Evolutionary conservation across 2,113 vertebrate species (phyloP).

Genomic region (Hydrochoerus hydrochaeris): DNA sequence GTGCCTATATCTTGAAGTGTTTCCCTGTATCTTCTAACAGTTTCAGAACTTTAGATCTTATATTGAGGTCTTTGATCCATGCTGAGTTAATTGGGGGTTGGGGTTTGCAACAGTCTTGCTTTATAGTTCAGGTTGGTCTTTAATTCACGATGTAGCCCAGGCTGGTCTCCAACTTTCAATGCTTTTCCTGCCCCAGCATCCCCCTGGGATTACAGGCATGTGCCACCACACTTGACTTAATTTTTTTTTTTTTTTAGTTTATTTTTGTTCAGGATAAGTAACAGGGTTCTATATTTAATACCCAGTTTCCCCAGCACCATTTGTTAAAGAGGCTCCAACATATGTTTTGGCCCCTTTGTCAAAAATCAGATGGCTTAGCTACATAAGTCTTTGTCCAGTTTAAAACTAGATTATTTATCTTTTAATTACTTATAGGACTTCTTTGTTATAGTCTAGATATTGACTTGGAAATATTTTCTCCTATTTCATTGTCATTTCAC

Average conservation of each 20-base stretch:
- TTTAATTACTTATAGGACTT: not conserved
- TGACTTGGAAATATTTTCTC: constrained; percentile 8
- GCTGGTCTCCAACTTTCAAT: not conserved
- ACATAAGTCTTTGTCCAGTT: not conserved
- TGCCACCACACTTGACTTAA: not conserved
- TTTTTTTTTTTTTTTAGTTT: not conserved
- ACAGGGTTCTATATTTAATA: not conserved
- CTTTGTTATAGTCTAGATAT: not conserved
- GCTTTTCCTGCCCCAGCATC: not conserved
- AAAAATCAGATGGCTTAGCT: not conserved
- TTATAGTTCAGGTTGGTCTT: not conserved
- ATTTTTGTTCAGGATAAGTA: not conserved
- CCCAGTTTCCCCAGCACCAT: not conserved
- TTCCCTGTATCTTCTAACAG: not conserved
- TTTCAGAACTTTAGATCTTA: not conserved
- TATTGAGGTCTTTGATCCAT: not conserved
- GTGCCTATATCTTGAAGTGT: not conserved
- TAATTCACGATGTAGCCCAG: not conserved
- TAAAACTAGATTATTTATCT: not conserved
- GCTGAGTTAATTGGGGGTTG: not conserved
- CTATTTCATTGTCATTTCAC: not conserved
- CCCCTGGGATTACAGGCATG: not conserved
- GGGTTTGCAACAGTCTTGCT: not conserved
- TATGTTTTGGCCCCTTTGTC: not conserved
- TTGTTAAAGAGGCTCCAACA: not conserved